A percentile compares a stretch with the other conserved stretches of the same genome.
Conservation (phyloP, 2,797 vertebrate species). For the Sandelia bainsii region DNA sequence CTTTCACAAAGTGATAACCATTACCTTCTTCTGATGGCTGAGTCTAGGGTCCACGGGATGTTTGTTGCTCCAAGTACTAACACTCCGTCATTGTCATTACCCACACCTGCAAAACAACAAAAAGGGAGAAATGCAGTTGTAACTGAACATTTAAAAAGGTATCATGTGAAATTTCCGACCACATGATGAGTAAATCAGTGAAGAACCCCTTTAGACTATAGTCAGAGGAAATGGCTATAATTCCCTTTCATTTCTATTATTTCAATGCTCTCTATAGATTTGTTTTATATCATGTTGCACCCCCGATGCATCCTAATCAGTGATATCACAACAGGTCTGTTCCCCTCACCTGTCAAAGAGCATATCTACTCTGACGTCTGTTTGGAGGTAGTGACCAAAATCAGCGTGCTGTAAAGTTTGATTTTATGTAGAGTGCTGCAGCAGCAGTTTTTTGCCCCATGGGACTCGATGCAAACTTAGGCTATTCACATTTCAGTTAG, state of each 20-base stretch:
- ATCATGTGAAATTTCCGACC: no score
- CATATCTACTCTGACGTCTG: constrained; percentile 7
- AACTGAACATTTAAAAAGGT: background rate
- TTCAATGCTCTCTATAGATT: no score
- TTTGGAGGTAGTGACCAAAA: constrained; percentile 8
- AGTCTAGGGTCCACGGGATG: constrained; percentile 98
- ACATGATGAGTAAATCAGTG: background rate
- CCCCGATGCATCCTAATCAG: constrained; percentile 18
- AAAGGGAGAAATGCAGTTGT: background rate
- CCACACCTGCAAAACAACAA: constrained; percentile 87
- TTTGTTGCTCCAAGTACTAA: constrained; percentile 99
- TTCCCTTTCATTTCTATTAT: no score
- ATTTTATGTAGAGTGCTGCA: background rate
- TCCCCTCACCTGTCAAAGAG: background rate
- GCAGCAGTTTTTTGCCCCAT: background rate
- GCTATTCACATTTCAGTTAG: background rate
- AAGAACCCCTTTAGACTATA: no score
- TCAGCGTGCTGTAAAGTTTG: background rate
- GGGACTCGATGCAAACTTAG: constrained; percentile 13
- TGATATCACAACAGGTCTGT: constrained; percentile 28
- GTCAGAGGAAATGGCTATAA: no score
- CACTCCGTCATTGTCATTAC: constrained; percentile 96
- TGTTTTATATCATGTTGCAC: background rate
- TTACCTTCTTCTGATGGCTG: constrained; percentile 97
- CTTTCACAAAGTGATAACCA: background rate